phyloP scores from a whole-genome alignment of 2,888 invertebrate species.

The Campaea margaritaria region DNA sequence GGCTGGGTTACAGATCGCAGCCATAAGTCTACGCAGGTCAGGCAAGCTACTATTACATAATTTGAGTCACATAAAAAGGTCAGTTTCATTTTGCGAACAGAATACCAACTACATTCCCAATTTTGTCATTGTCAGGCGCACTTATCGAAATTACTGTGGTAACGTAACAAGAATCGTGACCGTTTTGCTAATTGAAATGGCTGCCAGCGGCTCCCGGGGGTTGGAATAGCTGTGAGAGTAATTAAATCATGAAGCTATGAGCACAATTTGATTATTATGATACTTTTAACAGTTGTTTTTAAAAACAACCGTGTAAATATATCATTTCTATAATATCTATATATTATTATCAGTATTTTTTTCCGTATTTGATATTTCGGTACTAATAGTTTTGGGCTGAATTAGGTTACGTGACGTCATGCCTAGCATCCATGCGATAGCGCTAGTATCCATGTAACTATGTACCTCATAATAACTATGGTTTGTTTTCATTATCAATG shows the following conservation, averaged over 20 bases:
- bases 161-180: conserved; percentile 32
- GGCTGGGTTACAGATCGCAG: neutral
- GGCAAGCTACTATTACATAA: conserved; percentile 9
- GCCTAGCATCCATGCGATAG: no score
- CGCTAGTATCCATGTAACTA: no score
- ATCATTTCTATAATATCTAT: no score
- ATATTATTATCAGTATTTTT: no score
- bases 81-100: conserved; percentile 14
- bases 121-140: conserved; percentile 32
- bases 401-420: no score
- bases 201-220: conserved; percentile 17
- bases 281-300: neutral
- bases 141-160: conserved; percentile 38
- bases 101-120: conserved; percentile 30
- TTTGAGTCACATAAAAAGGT: conserved; percentile 14
- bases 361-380: no score
- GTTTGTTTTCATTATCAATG: no score
- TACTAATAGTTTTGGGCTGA: no score
- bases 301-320: neutral
- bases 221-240: conserved; percentile 17
- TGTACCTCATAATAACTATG: no score
- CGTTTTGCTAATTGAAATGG: conserved; percentile 30
- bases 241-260: conserved; percentile 27
- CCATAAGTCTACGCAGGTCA: neutral
- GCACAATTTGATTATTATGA: conserved; percentile 16